phyloP scores from a whole-genome alignment of 2,113 vertebrate species.

The Lethenteron camtschaticum region DNA sequence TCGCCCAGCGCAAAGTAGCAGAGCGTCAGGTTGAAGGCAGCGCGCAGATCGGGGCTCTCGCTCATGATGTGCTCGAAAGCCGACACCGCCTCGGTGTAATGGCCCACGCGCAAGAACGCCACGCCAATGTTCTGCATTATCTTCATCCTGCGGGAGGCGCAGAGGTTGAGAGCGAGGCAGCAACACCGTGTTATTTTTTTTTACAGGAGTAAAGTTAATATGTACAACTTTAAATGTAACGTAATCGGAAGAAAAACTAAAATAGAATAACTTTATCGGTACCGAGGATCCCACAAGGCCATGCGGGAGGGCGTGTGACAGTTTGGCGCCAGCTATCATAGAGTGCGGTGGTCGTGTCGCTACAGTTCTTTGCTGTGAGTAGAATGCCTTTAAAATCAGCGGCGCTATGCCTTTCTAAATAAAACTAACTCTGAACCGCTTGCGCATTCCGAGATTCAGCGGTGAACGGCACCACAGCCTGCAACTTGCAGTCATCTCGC shows the following conservation, averaged over 20 bases:
- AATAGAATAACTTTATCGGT: not conserved
- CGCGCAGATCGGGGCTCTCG: slow-evolving; percentile 53
- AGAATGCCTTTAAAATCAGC: too few relatives aligned
- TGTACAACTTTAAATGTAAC: not conserved
- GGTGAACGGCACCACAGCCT: too few relatives aligned
- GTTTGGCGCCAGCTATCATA: too few relatives aligned
- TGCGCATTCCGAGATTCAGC: too few relatives aligned
- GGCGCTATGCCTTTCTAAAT: too few relatives aligned
- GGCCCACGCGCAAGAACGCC: slow-evolving; percentile 63
- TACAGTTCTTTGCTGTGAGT: too few relatives aligned
- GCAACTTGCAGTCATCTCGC: too few relatives aligned
- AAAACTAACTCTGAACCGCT: too few relatives aligned
- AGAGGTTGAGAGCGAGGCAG: not conserved
- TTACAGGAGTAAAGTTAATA: not conserved
- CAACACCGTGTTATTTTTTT: not conserved
- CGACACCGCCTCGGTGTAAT: slow-evolving; percentile 60
- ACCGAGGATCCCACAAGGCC: too few relatives aligned
- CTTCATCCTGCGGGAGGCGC: slow-evolving; percentile 46
- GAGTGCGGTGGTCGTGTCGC: too few relatives aligned
- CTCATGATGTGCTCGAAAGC: slow-evolving; percentile 85
- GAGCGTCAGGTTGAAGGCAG: slow-evolving; percentile 67
- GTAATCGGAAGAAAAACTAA: not conserved
- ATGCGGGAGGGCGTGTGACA: too few relatives aligned
- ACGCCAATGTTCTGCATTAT: slow-evolving; percentile 94
- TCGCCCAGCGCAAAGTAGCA: slow-evolving; percentile 73